Evolutionary conservation across 2,797 vertebrate genomes (phyloP).

Genomic region (Helostoma temminkii): DNA sequence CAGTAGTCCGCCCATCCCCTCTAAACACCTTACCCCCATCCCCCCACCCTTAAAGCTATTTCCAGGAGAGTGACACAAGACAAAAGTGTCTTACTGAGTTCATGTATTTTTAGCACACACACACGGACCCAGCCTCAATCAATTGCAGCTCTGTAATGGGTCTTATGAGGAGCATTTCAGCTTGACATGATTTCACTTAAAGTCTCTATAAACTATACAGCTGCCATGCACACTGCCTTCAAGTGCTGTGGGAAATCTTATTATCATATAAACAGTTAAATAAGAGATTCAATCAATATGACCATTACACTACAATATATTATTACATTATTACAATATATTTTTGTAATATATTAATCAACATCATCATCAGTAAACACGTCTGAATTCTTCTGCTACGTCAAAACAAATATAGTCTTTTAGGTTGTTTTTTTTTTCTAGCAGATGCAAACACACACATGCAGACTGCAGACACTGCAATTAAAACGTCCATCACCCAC

Average conservation of each 20-base stretch:
- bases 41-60: conserved; percentile 57
- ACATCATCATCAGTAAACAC: no score
- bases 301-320: background rate
- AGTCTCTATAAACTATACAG: background rate
- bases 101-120: conserved; percentile 62
- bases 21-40: conserved; percentile 6
- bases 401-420: background rate
- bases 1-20: conserved; percentile 40
- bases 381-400: background rate
- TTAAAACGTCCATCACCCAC: conserved; percentile 52
- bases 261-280: background rate
- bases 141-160: conserved; percentile 13
- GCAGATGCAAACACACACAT: background rate
- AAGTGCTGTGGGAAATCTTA: conserved; percentile 1
- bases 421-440: no score
- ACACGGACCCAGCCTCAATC: conserved; percentile 17
- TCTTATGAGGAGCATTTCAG: conserved; percentile 34
- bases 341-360: no score
- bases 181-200: conserved; percentile 37
- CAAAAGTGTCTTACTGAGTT: conserved; percentile 65
- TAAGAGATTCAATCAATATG: no score
- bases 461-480: background rate
- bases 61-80: conserved; percentile 72
- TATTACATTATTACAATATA: no score
- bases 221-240: background rate